phyloP scores from a whole-genome alignment of 2,888 invertebrate species.

The Micoletzkya japonica region DNA sequence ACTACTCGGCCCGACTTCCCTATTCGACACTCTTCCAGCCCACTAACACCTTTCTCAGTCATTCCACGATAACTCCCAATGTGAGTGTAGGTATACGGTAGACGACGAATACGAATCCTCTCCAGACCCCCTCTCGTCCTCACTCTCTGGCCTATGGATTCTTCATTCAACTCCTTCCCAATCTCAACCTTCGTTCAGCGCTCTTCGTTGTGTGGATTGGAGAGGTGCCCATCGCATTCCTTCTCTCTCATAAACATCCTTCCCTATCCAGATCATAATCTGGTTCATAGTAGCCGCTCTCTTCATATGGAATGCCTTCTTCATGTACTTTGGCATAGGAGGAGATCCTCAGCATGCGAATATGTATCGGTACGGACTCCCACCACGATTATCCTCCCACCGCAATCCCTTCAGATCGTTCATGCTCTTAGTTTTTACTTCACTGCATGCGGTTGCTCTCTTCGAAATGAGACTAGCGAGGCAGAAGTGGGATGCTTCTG shows the following conservation, averaged over 20 bases:
- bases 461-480: conserved; percentile 33
- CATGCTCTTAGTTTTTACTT: conserved; percentile 35
- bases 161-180: conserved; percentile 30
- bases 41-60: conserved; percentile 6
- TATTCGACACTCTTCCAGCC: conserved; percentile 14
- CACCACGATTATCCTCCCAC: not conserved
- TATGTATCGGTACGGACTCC: conserved; percentile 18
- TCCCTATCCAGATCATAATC: not conserved
- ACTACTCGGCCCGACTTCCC: not conserved
- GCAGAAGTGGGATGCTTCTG: conserved; percentile 14
- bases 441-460: conserved; percentile 35
- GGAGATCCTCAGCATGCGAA: conserved; percentile 17
- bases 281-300: conserved; percentile 5
- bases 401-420: not conserved
- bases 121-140: conserved; percentile 33
- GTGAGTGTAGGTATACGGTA: not conserved
- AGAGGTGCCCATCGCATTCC: conserved; percentile 23
- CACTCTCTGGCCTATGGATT: conserved; percentile 42
- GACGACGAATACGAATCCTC: not conserved
- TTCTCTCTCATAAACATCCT: not conserved
- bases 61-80: conserved; percentile 11
- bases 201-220: conserved; percentile 34
- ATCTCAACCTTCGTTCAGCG: conserved; percentile 28
- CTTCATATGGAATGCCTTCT: conserved; percentile 18
- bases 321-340: conserved; percentile 14